Conservation (phyloP, 2,888 invertebrate species). For the Pyrrhia umbra region DNA sequence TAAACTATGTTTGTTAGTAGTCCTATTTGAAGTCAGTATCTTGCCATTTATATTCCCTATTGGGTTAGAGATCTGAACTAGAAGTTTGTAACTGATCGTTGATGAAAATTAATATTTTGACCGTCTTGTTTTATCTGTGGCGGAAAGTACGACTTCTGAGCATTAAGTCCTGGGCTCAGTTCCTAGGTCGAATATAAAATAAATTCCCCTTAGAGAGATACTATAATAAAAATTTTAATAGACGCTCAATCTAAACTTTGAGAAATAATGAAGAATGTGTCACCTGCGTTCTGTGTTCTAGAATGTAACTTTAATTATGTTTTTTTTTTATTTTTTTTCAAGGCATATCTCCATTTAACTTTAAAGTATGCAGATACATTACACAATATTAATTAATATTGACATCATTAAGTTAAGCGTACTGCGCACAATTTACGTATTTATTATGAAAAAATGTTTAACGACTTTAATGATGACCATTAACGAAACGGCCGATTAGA, state of each 20-base stretch:
- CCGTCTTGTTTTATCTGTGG: neutral
- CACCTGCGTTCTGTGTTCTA: neutral
- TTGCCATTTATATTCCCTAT: neutral
- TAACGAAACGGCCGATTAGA: conserved; percentile 14
- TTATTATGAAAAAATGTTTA: neutral
- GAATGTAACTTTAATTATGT: no score
- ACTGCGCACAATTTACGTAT: neutral
- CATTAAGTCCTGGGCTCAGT: no score
- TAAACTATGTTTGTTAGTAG: conserved; percentile 38
- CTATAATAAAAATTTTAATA: no score
- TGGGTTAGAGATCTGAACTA: neutral
- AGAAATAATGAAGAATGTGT: neutral
- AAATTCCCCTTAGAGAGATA: no score
- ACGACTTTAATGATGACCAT: conserved; percentile 1
- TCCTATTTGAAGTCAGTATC: conserved; percentile 29
- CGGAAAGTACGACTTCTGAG: no score
- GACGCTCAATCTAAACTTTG: neutral
- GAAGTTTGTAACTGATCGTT: conserved; percentile 9
- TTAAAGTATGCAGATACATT: neutral
- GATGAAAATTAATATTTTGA: no score
- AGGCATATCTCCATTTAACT: neutral
- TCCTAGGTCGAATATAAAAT: no score
- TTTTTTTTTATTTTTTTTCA: no score
- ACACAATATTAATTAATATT: neutral
- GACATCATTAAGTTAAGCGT: neutral